Evolutionary conservation across 2,797 vertebrate genomes (phyloP).

Genomic region (Chromobotia macracanthus): DNA sequence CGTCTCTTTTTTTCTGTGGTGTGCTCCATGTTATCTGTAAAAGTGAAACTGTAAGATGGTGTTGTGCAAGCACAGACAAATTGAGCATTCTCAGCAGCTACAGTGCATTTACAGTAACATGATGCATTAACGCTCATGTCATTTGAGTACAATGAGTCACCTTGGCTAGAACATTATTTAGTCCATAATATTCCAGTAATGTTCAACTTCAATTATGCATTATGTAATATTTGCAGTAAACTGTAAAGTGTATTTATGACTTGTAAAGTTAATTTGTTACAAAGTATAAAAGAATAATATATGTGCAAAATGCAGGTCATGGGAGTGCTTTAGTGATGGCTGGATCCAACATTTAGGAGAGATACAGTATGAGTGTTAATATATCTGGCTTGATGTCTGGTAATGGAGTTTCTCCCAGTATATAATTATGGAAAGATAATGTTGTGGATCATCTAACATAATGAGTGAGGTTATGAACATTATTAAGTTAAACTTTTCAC

Average conservation of each 20-base stretch:
- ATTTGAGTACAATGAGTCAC: slow-evolving; percentile 12
- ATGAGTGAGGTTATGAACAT: no score
- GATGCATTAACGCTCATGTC: neutral
- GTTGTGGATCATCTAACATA: neutral
- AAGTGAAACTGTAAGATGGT: slow-evolving; percentile 49
- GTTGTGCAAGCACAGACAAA: neutral
- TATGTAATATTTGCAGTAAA: neutral
- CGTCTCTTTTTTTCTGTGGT: slow-evolving; percentile 84
- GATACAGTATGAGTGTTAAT: neutral
- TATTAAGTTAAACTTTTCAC: no score
- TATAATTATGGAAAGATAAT: slow-evolving; percentile 10
- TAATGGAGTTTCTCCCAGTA: neutral
- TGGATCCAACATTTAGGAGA: neutral
- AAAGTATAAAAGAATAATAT: slow-evolving; percentile 9
- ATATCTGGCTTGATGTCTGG: neutral
- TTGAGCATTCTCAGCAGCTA: neutral
- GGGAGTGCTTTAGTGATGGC: neutral
- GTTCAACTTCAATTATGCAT: neutral
- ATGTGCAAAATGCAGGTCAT: neutral
- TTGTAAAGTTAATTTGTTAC: neutral
- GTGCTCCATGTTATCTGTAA: slow-evolving; percentile 88
- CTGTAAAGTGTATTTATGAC: slow-evolving; percentile 20
- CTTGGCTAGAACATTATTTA: neutral
- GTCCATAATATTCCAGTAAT: neutral
- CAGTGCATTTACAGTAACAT: slow-evolving; percentile 14